Conservation (phyloP, 2,797 vertebrate species). For the Phataginus tetradactyla region DNA sequence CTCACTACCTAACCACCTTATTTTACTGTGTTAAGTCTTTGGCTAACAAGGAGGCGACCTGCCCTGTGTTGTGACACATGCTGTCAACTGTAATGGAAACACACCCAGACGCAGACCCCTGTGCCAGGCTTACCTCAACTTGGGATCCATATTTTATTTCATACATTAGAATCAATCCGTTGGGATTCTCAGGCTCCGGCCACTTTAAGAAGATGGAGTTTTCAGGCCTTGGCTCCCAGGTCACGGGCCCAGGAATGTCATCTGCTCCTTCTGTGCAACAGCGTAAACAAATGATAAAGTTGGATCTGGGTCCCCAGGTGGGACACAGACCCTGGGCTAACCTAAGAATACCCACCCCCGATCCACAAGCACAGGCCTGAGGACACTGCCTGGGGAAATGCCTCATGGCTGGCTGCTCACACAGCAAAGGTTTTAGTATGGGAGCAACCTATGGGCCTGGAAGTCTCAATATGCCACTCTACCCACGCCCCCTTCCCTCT, state of each 20-base stretch:
- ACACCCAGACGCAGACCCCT: fast-evolving
- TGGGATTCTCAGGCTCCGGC: slow-evolving; percentile 93
- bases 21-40: too few species aligned
- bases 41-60: background rate
- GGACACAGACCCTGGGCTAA: fast-evolving
- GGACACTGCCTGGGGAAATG: fast-evolving
- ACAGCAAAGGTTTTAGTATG: background rate
- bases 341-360: background rate
- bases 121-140: slow-evolving; percentile 90
- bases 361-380: fast-evolving
- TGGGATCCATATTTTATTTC: slow-evolving; percentile 95
- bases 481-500: background rate
- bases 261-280: slow-evolving; percentile 93
- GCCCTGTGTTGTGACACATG: fast-evolving
- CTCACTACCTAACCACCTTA: fast-evolving
- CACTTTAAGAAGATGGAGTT: slow-evolving; percentile 93
- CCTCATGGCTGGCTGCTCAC: background rate
- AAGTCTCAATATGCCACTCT: background rate
- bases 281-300: background rate
- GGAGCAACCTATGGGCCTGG: fast-evolving
- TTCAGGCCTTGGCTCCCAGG: slow-evolving; percentile 89
- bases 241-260: slow-evolving; percentile 94
- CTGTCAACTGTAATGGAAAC: fast-evolving
- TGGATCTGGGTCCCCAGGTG: background rate
- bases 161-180: slow-evolving; percentile 97